Evolutionary conservation across 2,797 vertebrate species (phyloP).

Genomic region (Galaxias olidus): DNA sequence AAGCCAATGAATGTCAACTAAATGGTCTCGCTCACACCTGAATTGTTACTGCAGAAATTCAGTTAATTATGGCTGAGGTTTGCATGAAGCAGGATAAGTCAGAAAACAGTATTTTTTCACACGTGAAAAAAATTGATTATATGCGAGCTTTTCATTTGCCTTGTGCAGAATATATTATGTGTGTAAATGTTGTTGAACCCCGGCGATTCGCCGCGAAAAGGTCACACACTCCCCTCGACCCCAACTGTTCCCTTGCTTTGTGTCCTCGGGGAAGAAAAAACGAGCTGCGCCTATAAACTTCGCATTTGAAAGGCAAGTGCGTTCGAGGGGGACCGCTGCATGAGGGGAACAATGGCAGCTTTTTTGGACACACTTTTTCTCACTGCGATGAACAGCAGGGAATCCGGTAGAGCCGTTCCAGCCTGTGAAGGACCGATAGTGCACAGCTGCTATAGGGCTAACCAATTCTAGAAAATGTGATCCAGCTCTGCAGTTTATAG

Average conservation of each 20-base stretch:
- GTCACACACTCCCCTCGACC: slow-evolving; percentile 87
- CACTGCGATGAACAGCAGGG: slow-evolving; percentile 80
- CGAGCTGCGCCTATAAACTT: slow-evolving; percentile 83
- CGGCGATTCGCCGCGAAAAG: slow-evolving; percentile 76
- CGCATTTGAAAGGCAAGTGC: slow-evolving; percentile 86
- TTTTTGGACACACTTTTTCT: slow-evolving; percentile 84
- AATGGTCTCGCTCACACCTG: too few relatives aligned
- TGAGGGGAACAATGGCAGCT: slow-evolving; percentile 80
- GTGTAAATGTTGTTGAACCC: slow-evolving; percentile 85
- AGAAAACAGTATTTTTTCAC: slow-evolving; percentile 70
- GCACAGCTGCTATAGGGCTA: slow-evolving; percentile 78
- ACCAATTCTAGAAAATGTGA: slow-evolving; percentile 75
- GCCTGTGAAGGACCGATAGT: slow-evolving; percentile 75
- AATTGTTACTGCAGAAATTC: too few relatives aligned
- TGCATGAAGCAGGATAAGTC: too few relatives aligned
- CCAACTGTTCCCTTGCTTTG: slow-evolving; percentile 79
- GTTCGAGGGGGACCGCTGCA: slow-evolving; percentile 72
- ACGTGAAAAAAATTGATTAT: slow-evolving; percentile 64
- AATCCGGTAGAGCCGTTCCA: slow-evolving; percentile 77
- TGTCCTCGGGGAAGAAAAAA: slow-evolving; percentile 73
- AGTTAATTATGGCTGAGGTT: too few relatives aligned
- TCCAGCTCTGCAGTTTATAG: slow-evolving; percentile 60
- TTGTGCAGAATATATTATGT: slow-evolving; percentile 83
- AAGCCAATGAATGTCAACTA: too few relatives aligned
- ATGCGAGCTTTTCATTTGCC: slow-evolving; percentile 75